A percentile compares a stretch with the other conserved stretches of the same genome.
phyloP scores from a whole-genome alignment of 2,113 vertebrate species.

The Rhabdomys dilectus region DNA sequence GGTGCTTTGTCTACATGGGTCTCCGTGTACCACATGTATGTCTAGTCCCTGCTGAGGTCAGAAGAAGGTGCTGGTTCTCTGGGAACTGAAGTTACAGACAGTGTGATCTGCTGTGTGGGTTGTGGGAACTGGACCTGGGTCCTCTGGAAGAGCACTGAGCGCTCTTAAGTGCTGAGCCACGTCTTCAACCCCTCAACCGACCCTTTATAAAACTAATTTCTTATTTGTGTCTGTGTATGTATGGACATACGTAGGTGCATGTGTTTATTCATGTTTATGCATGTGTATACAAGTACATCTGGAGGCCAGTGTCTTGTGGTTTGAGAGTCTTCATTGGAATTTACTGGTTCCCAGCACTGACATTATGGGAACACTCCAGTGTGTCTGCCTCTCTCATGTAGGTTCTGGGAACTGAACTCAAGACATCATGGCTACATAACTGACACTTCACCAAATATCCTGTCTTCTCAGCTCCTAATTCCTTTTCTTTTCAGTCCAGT shows the following conservation, averaged over 20 bases:
- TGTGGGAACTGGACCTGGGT: neutral
- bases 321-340: neutral
- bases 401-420: neutral
- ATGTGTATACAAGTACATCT: neutral
- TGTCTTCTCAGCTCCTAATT: neutral
- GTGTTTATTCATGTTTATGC: neutral
- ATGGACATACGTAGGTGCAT: neutral
- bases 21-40: neutral
- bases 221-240: neutral
- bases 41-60: neutral
- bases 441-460: neutral
- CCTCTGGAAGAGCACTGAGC: neutral
- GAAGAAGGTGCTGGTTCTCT: neutral
- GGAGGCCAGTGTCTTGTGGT: neutral
- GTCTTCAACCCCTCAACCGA: neutral
- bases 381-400: neutral
- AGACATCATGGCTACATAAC: neutral
- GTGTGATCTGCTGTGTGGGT: neutral
- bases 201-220: neutral
- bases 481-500: neutral
- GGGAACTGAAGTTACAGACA: neutral
- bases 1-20: neutral
- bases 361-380: neutral
- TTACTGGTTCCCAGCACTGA: neutral
- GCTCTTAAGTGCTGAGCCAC: neutral